phyloP scores from a whole-genome alignment of 2,797 vertebrate species.

The Hirundo rustica region DNA sequence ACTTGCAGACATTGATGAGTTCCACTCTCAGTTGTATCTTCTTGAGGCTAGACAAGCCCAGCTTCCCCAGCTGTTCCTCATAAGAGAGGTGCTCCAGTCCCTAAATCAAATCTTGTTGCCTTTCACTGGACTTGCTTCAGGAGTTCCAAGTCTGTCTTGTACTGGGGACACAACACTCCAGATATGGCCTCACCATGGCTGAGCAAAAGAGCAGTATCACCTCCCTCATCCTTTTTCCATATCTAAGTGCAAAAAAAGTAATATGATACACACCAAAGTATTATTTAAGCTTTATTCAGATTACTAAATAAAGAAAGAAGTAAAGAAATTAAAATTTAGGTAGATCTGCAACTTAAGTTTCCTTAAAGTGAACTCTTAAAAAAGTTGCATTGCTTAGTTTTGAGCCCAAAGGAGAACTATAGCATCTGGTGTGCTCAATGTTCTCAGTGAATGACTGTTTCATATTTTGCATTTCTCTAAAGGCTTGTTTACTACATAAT shows the following conservation, averaged over 20 bases:
- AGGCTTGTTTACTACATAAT: background rate
- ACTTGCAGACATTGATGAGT: background rate
- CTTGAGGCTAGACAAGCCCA: background rate
- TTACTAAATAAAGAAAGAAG: background rate
- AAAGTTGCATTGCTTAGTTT: accelerated
- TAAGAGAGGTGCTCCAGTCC: background rate
- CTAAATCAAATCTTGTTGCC: background rate
- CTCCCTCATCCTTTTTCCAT: background rate
- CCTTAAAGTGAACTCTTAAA: background rate
- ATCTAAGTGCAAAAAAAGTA: background rate
- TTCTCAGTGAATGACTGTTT: background rate
- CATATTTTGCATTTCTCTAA: background rate
- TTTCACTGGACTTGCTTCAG: accelerated
- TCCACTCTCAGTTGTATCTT: background rate
- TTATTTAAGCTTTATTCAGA: background rate
- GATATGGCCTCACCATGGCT: background rate
- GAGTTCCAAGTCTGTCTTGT: background rate
- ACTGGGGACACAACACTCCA: background rate
- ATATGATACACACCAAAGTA: background rate
- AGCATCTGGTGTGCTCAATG: background rate
- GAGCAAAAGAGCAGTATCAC: background rate
- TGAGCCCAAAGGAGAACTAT: background rate
- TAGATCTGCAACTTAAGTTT: background rate
- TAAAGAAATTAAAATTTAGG: background rate
- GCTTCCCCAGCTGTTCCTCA: background rate